Evolutionary conservation across 2,113 vertebrate species (phyloP).

Genomic region (Ailuropoda melanoleuca): DNA sequence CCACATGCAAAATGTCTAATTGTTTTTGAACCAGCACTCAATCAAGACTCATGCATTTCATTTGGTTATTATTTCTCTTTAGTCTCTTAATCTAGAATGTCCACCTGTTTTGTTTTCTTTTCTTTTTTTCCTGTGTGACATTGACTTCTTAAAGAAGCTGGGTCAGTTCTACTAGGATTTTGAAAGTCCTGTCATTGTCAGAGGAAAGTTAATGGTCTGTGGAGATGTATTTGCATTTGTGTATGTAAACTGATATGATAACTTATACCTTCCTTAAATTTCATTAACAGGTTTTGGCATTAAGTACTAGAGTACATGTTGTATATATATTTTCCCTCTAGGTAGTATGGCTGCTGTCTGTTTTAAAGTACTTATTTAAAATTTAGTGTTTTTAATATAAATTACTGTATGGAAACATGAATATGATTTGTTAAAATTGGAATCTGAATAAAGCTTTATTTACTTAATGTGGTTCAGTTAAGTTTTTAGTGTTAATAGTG

Average conservation of each 20-base stretch:
- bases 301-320: slow-evolving; percentile 17
- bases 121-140: not conserved
- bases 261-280: slow-evolving; percentile 28
- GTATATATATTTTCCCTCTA: not conserved
- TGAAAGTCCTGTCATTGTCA: slow-evolving; percentile 23
- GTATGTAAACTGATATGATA: slow-evolving; percentile 38
- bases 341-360: not conserved
- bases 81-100: slow-evolving; percentile 33
- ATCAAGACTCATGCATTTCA: not conserved
- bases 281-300: slow-evolving; percentile 7
- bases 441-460: slow-evolving; percentile 71
- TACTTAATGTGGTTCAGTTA: slow-evolving; percentile 54
- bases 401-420: slow-evolving; percentile 59
- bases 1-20: not conserved
- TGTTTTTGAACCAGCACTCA: slow-evolving; percentile 42
- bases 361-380: slow-evolving; percentile 60
- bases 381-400: slow-evolving; percentile 58
- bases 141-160: slow-evolving; percentile 41
- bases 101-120: not conserved
- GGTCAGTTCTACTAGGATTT: not conserved
- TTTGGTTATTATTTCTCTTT: slow-evolving; percentile 9
- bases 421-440: slow-evolving; percentile 65
- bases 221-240: slow-evolving; percentile 42
- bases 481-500: slow-evolving; percentile 62
- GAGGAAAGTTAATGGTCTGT: slow-evolving; percentile 37